These are phyloP conservation scores for Pentamera pediparva DNA, from an alignment of 53 echinoderm and acorn worm genomes.

Conservation along the genomic window DNA sequence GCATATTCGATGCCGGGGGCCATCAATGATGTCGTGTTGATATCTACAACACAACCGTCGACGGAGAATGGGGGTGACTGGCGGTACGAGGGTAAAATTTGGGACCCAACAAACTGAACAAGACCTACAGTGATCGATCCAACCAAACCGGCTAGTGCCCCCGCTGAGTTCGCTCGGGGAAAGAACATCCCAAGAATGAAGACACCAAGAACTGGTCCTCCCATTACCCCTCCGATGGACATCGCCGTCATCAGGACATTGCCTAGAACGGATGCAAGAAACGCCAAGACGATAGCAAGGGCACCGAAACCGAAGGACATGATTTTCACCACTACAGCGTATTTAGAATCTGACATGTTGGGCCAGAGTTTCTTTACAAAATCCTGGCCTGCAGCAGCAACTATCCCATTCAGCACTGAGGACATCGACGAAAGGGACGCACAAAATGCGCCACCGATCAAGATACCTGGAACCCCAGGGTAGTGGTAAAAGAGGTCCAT, in stretches of 20 bases:
- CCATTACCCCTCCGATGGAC: not conserved
- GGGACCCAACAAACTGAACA: not conserved
- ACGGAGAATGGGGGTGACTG: not conserved
- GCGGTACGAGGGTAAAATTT: not conserved
- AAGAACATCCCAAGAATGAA: slow-evolving; percentile 7
- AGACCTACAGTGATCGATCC: not conserved
- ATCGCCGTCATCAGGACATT: slow-evolving; percentile 4
- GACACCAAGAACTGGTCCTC: slow-evolving; percentile 9
- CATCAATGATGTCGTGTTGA: not conserved
- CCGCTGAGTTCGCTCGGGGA: slow-evolving; percentile 18
- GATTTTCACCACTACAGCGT: not conserved
- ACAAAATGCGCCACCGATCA: slow-evolving; percentile 22
- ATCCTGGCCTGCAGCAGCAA: slow-evolving; percentile 18
- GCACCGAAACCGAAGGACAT: slow-evolving; percentile 6
- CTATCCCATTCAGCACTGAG: slow-evolving; percentile 14
- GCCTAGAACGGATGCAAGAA: slow-evolving; percentile 16
- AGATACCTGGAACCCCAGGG: slow-evolving; percentile 16
- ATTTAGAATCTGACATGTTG: slow-evolving; percentile 14
- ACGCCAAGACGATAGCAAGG: slow-evolving; percentile 10
- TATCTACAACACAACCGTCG: not conserved
- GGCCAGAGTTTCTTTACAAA: slow-evolving; percentile 9
- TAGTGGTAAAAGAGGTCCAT: slow-evolving; percentile 12
- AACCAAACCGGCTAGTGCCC: not conserved
- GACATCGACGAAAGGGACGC: slow-evolving; percentile 18
- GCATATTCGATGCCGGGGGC: not conserved